Percentiles rank a stretch among this genome's conserved stretches.
Conservation (phyloP, 2,888 invertebrate genomes). For the Andrena bicolor region DNA sequence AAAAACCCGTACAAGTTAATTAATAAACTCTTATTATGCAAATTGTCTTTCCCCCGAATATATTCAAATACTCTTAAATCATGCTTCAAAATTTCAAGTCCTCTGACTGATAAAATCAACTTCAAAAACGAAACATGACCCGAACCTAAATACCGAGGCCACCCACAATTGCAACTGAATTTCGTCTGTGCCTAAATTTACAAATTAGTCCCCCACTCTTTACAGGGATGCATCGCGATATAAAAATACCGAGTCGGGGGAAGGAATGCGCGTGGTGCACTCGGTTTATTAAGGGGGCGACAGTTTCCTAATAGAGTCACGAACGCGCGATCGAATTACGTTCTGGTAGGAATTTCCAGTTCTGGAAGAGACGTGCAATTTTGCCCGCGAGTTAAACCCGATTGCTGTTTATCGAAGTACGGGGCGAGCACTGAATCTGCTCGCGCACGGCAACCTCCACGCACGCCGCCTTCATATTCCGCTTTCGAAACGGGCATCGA, state of each 20-base stretch:
- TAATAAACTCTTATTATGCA: no score
- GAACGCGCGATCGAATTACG: conserved; percentile 38
- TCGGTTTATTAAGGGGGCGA: conserved; percentile 34
- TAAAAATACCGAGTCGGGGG: background rate
- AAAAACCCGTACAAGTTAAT: no score
- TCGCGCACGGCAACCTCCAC: background rate
- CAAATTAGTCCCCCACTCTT: background rate
- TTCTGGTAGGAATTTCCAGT: conserved; percentile 22
- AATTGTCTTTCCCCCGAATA: no score
- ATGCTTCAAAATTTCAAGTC: no score
- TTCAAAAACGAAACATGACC: no score
- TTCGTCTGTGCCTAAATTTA: background rate
- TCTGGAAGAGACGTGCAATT: conserved; percentile 16
- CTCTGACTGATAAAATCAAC: no score
- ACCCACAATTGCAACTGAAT: background rate
- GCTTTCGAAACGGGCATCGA: conserved; percentile 16
- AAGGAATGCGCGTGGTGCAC: background rate
- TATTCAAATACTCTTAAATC: no score
- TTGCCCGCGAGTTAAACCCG: conserved; percentile 14
- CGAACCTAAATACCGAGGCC: background rate
- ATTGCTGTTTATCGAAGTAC: conserved; percentile 15
- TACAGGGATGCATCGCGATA: conserved; percentile 12
- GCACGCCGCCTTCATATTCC: background rate
- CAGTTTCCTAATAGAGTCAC: conserved; percentile 40
- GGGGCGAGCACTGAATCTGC: background rate